phyloP scores from a whole-genome alignment of 1,140 invertebrate species.

The Bombus pascuorum region DNA sequence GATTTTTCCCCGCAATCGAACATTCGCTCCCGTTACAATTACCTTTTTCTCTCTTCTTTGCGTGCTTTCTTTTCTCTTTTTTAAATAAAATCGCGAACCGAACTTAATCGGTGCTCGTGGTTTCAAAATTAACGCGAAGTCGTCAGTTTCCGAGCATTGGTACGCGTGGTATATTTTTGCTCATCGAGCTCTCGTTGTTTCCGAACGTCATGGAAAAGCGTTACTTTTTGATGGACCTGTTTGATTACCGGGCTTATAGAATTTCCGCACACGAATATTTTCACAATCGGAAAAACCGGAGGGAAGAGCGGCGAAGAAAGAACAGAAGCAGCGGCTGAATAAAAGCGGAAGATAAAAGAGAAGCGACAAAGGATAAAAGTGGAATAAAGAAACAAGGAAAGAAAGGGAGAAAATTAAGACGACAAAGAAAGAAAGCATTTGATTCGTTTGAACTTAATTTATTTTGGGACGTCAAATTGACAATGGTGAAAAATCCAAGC shows the following conservation, averaged over 20 bases:
- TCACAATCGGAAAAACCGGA: background rate
- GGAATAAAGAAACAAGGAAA: background rate
- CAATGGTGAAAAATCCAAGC: no score
- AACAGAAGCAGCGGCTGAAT: background rate
- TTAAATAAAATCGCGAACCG: background rate
- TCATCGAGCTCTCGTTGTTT: background rate
- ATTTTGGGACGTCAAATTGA: no score
- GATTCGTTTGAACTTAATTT: no score
- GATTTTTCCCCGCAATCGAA: background rate
- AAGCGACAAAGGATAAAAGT: no score
- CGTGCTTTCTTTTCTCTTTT: background rate
- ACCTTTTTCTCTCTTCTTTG: background rate
- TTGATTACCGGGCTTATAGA: no score
- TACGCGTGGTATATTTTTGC: background rate
- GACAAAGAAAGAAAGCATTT: no score
- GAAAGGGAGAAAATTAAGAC: no score
- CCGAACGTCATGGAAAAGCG: background rate
- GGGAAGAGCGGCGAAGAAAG: background rate
- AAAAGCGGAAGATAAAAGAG: background rate
- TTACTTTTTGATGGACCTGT: background rate
- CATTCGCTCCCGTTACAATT: background rate
- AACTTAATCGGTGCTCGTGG: background rate
- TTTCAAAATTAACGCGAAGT: conserved; percentile 29
- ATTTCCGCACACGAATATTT: background rate
- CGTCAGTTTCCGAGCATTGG: background rate